These are phyloP conservation scores for Mylabris sibirica DNA, from an alignment of 2,888 invertebrate genomes.

Conservation along the genomic window DNA sequence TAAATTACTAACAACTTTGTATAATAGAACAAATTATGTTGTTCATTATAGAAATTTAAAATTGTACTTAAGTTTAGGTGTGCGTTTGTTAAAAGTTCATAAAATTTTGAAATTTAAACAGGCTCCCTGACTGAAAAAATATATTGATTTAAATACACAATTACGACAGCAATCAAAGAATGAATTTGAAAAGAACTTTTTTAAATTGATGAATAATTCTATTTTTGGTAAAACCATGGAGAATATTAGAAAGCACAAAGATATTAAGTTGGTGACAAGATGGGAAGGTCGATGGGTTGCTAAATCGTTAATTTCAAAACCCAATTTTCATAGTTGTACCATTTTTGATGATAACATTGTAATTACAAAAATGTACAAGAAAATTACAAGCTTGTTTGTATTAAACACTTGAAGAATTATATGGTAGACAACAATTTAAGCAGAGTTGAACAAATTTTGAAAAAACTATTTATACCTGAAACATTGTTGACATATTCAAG, in stretches of 20 bases:
- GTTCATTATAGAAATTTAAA: too few relatives aligned
- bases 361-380: conserved; percentile 28
- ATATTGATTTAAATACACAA: conserved; percentile 15
- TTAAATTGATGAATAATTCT: conserved; percentile 36
- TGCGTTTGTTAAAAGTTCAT: too few relatives aligned
- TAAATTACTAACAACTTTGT: conserved; percentile 36
- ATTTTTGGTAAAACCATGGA: conserved; percentile 38
- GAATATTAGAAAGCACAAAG: conserved; percentile 32
- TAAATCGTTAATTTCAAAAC: too few relatives aligned
- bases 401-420: too few relatives aligned
- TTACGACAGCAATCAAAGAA: conserved; percentile 23
- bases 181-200: conserved; percentile 35
- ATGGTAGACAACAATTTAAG: too few relatives aligned
- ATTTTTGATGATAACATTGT: conserved; percentile 27
- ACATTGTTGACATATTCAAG: too few relatives aligned
- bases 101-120: conserved; percentile 36
- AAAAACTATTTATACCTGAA: too few relatives aligned
- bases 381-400: neutral
- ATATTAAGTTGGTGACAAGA: too few relatives aligned
- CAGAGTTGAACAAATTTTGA: too few relatives aligned
- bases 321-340: too few relatives aligned
- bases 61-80: too few relatives aligned
- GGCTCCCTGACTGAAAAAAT: conserved; percentile 37
- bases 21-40: conserved; percentile 41
- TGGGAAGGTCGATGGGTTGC: too few relatives aligned